Percentiles rank a stretch among this genome's conserved stretches.
Conservation (phyloP, 2,113 vertebrate genomes). For the Daphoenositta chrysoptera region DNA sequence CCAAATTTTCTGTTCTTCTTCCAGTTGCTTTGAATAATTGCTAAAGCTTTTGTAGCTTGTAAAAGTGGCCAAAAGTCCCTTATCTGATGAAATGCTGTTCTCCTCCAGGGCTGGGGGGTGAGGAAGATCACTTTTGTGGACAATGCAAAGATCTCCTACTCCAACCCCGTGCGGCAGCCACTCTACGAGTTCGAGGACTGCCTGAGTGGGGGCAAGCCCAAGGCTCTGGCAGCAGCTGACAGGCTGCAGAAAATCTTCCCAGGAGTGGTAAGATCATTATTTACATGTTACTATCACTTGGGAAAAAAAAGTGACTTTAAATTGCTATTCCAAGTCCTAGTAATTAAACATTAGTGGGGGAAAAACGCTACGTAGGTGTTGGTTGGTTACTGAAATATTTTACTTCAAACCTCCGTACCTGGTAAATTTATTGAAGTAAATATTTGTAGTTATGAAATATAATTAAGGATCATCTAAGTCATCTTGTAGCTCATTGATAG, state of each 20-base stretch:
- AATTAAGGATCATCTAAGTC: not conserved
- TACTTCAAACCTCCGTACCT: not conserved
- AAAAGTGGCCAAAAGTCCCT: not conserved
- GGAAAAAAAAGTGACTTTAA: not conserved
- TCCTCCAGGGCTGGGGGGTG: constrained; percentile 91
- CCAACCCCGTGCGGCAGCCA: constrained; percentile 94
- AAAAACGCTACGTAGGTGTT: fast-evolving
- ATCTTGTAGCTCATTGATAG: not conserved
- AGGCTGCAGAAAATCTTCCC: constrained; percentile 94
- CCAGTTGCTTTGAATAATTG: not conserved
- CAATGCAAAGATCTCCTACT: constrained; percentile 97
- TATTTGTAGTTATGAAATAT: not conserved
- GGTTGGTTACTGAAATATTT: not conserved
- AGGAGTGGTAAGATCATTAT: constrained; percentile 83
- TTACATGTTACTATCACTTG: not conserved
- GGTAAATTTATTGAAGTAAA: not conserved
- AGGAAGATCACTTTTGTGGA: constrained; percentile 95
- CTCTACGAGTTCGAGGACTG: constrained; percentile 98
- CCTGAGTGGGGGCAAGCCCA: constrained; percentile 86
- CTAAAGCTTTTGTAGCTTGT: not conserved
- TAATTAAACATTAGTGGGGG: not conserved
- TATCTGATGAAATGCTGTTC: not conserved
- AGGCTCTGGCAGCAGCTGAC: constrained; percentile 89
- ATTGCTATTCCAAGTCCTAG: not conserved
- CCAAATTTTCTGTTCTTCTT: not conserved